Evolutionary conservation across 2,888 invertebrate species (phyloP), one percentile per base, ranked within the genome.

Genomic region (Caenorhabditis zanzibari): DNA sequence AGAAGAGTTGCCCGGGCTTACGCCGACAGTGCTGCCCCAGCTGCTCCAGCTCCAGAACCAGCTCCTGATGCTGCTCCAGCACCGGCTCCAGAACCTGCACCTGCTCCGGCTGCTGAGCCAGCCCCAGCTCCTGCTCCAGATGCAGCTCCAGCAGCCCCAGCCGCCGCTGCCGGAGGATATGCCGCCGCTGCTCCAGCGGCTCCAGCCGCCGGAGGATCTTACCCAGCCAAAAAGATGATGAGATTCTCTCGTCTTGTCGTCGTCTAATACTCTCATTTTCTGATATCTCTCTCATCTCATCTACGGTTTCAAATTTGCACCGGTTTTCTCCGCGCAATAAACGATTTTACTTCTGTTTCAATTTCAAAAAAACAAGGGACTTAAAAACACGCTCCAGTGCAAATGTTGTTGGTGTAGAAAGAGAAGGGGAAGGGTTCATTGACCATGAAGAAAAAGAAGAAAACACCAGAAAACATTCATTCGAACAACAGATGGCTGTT

Each of bases 221-320:
- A 61, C 19, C 59, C 73, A 28, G 61, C 73, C 9, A 73, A 73
- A 28, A 66, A 75, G 66, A 38, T 44, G 64, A 75, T 66, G 75
- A 58, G 75, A 66, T 49, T 66, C 66, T 24, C 56, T 49, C 58
- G 75, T 38, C 35, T 75, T 35, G 52, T 58, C 16, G 66, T 28
- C 24, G 58, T 7, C 44, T n/a, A 19, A 24, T n/a, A n/a, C 16
- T 19, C 9, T 64, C 4, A 22, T 19, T 19, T 63, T 47, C 3
- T 19, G 10, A 2, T 14, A 28, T 52, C 19, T 35, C 19, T 32
- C 24, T 38, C n/a, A 7, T 26, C 38, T 63, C 26, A 47, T 49
- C 22, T 73, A 73, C 73, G 61, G 61, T 73, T 73, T 9, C 14
- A 10, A 9, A 22, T 16, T 41, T 68, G 16, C 32, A 69, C 41